These are phyloP conservation scores for Agapostemon virescens DNA, from an alignment of 2,888 invertebrate genomes.

Conservation along the genomic window DNA sequence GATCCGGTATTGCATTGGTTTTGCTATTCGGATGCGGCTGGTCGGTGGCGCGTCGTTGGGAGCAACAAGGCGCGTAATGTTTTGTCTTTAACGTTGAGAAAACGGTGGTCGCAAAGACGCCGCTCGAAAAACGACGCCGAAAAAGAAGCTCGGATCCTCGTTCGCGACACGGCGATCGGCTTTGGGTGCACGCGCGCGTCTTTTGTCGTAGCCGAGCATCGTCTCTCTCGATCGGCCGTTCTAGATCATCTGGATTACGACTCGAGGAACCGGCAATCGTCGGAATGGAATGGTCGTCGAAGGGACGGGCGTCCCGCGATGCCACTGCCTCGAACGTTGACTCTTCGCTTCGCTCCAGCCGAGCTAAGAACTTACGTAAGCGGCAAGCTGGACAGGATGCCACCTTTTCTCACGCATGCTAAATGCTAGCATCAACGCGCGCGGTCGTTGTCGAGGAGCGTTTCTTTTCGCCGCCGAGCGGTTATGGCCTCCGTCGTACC, in stretches of 20 bases:
- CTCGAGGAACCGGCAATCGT: neutral
- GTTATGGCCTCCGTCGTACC: neutral
- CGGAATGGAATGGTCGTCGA: neutral
- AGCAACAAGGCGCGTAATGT: too few relatives aligned
- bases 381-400: neutral
- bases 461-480: neutral
- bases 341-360: constrained; percentile 2
- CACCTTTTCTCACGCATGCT: neutral
- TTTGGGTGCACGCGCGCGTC: neutral
- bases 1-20: neutral
- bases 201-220: neutral
- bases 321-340: neutral
- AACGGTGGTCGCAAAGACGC: too few relatives aligned
- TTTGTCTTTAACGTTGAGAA: neutral
- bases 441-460: neutral
- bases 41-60: too few relatives aligned
- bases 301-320: neutral
- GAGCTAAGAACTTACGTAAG: constrained; percentile 1
- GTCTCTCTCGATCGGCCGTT: neutral
- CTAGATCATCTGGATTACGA: constrained; percentile 3
- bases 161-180: neutral
- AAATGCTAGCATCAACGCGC: neutral
- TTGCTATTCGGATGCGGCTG: neutral
- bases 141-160: neutral
- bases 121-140: neutral